A percentile compares a stretch with the other conserved stretches of the same genome.
Conservation (phyloP, 2,797 vertebrate genomes). For the Anniella stebbinsi region DNA sequence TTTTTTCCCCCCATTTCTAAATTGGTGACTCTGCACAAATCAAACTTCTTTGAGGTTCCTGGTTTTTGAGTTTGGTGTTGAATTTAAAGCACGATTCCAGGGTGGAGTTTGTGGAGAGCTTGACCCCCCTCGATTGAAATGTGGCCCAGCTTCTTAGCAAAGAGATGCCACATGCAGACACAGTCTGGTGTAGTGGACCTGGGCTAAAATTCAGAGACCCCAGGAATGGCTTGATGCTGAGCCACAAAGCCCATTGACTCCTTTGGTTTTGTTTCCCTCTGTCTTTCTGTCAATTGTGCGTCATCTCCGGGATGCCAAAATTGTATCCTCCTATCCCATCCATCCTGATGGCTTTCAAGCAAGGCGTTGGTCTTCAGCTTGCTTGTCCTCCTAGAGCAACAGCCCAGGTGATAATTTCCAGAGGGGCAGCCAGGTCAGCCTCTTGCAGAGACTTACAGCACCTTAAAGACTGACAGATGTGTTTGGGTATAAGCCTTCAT, state of each 20-base stretch:
- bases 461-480: not conserved
- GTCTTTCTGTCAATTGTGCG: not conserved
- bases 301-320: not conserved
- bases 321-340: not conserved
- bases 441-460: not conserved
- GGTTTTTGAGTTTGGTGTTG: not conserved
- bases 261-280: too few relatives aligned
- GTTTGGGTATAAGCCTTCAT: not conserved
- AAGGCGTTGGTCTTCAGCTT: not conserved
- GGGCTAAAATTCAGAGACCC: not conserved
- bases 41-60: conserved; percentile 24
- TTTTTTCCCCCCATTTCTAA: not conserved
- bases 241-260: not conserved
- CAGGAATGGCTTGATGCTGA: not conserved
- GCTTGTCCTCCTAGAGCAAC: not conserved
- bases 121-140: too few relatives aligned
- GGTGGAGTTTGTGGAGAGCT: too few relatives aligned
- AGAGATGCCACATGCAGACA: not conserved
- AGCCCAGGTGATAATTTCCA: not conserved
- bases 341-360: not conserved
- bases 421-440: not conserved
- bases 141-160: too few relatives aligned
- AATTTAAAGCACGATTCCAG: not conserved
- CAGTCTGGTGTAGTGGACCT: not conserved
- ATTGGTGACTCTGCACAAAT: conserved; percentile 51